Evolutionary conservation across 2,888 invertebrate species (phyloP).

Genomic region (Dichetophora obliterata): DNA sequence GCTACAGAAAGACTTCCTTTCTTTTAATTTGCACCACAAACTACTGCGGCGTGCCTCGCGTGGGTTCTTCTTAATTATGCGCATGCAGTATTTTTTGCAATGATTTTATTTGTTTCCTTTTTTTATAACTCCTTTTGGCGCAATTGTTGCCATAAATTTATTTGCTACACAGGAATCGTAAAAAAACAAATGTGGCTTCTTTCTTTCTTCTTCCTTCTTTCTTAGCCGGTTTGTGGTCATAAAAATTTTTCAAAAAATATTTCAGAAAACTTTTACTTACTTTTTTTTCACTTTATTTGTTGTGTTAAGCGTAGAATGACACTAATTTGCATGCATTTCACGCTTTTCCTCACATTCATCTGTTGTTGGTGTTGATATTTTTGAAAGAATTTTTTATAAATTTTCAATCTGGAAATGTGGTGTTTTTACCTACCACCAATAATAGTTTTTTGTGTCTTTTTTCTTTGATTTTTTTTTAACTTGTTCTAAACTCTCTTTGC

Average conservation of each 20-base stretch:
- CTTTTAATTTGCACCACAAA: neutral
- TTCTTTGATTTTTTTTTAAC: neutral
- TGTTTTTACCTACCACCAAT: no score
- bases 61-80: conserved; percentile 9
- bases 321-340: no score
- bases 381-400: neutral
- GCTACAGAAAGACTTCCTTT: no score
- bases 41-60: neutral
- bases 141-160: neutral
- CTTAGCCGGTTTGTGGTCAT: neutral
- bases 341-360: no score
- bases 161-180: neutral
- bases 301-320: no score
- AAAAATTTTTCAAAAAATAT: no score
- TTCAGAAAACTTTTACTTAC: no score
- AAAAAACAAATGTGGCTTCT: no score
- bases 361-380: no score
- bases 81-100: neutral
- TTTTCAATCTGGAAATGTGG: neutral
- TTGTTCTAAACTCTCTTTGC: neutral
- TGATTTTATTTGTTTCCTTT: neutral
- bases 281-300: no score
- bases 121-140: neutral
- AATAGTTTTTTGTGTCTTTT: neutral
- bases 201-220: neutral